Evolutionary conservation across 2,113 vertebrate species (phyloP).

Genomic region (Phyllopteryx taeniolatus): DNA sequence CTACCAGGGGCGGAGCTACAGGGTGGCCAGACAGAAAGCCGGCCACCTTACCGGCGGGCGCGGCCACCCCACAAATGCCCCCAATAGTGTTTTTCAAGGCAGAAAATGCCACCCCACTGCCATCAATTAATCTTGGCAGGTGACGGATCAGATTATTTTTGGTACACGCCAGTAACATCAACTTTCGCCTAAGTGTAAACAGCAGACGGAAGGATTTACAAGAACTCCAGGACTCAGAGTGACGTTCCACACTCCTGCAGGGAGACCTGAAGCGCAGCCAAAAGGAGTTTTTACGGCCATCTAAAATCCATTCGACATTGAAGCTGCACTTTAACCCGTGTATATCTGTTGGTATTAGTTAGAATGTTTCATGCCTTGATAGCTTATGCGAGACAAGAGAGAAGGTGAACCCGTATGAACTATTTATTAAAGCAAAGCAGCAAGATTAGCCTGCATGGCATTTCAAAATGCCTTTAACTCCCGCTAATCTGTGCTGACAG

Average conservation of each 20-base stretch:
- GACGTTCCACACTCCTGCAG: slow-evolving; percentile 46
- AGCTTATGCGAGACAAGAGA: neutral
- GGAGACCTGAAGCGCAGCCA: slow-evolving; percentile 46
- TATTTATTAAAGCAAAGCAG: slow-evolving; percentile 41
- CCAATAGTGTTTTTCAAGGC: too few relatives aligned
- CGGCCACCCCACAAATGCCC: too few relatives aligned
- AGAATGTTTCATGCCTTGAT: slow-evolving; percentile 14
- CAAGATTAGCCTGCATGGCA: slow-evolving; percentile 35
- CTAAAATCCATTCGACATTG: neutral
- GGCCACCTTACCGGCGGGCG: too few relatives aligned
- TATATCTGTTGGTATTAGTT: slow-evolving; percentile 8
- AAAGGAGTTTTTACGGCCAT: slow-evolving; percentile 17
- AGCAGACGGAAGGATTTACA: slow-evolving; percentile 70
- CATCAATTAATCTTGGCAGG: neutral
- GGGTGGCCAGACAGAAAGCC: too few relatives aligned
- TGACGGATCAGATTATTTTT: neutral
- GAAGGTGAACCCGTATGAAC: neutral
- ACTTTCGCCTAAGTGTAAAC: slow-evolving; percentile 57
- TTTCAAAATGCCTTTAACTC: slow-evolving; percentile 50
- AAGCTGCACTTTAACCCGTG: neutral
- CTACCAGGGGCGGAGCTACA: too few relatives aligned
- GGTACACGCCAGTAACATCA: slow-evolving; percentile 36
- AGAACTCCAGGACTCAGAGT: slow-evolving; percentile 48
- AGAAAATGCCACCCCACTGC: neutral
- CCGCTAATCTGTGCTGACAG: slow-evolving; percentile 63